Conservation (phyloP, 2,797 vertebrate species). For the Garrulus glandarius region DNA sequence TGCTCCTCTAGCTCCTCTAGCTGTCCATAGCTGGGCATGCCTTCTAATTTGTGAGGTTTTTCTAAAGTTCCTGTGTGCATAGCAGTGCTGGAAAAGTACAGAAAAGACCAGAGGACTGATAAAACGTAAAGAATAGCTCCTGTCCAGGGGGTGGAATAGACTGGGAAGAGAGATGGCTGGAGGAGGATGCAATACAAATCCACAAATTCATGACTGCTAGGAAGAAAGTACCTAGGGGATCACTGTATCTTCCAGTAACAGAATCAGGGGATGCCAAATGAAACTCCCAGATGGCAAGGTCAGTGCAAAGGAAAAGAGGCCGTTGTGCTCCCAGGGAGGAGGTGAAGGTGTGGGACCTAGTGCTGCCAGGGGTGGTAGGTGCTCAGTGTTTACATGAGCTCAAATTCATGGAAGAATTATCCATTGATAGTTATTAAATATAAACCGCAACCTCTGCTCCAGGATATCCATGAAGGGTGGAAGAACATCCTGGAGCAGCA, state of each 20-base stretch:
- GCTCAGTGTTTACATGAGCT: constrained; percentile 1
- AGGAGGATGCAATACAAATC: background rate
- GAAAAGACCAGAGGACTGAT: background rate
- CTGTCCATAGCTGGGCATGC: background rate
- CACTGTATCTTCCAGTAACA: constrained; percentile 23
- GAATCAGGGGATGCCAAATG: background rate
- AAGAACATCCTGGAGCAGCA: constrained; percentile 44
- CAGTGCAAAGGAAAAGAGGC: background rate
- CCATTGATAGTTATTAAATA: constrained; percentile 57
- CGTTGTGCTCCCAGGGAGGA: constrained; percentile 1
- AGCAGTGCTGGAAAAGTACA: background rate
- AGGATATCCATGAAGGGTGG: constrained; percentile 36
- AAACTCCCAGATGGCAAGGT: constrained; percentile 24
- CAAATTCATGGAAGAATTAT: constrained; percentile 25
- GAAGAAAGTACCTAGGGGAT: background rate
- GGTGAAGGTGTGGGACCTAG: background rate
- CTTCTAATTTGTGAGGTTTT: background rate
- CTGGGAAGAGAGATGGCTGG: background rate
- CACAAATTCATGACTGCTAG: background rate
- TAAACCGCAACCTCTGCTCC: constrained; percentile 38
- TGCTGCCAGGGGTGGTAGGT: background rate
- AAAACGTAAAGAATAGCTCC: background rate
- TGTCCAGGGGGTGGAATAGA: background rate
- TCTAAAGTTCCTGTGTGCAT: background rate
- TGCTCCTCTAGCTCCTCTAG: background rate